Evolutionary conservation across 2,888 invertebrate genomes (phyloP).

Genomic region (Protophormia terraenovae): DNA sequence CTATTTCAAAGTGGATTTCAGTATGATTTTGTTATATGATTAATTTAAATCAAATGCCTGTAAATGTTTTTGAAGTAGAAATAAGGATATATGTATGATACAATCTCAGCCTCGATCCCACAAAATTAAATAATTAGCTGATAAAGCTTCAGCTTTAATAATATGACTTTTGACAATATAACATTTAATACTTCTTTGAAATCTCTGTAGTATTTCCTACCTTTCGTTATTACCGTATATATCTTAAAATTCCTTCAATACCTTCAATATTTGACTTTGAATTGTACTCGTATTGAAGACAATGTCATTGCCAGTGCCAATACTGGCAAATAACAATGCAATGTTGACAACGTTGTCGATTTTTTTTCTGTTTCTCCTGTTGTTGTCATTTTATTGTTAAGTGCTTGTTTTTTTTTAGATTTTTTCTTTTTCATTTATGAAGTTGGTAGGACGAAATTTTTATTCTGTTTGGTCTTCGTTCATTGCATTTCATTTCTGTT

Average conservation of each 20-base stretch:
- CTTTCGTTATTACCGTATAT: not conserved
- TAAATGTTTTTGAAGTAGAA: too few species aligned
- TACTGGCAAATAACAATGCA: slow-evolving; percentile 63
- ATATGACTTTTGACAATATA: too few species aligned
- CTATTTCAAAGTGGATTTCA: not conserved
- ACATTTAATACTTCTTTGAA: too few species aligned
- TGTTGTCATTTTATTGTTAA: slow-evolving; percentile 59
- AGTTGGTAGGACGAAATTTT: slow-evolving; percentile 52
- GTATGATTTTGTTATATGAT: too few species aligned
- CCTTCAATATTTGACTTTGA: slow-evolving; percentile 57
- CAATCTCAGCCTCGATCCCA: too few species aligned
- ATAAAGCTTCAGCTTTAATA: too few species aligned
- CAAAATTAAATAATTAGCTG: too few species aligned
- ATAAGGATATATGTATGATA: too few species aligned
- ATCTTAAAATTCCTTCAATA: not conserved
- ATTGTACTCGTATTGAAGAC: slow-evolving; percentile 49
- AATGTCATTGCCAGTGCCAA: slow-evolving; percentile 66
- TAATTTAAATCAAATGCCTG: too few species aligned
- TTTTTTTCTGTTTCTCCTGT: too few species aligned
- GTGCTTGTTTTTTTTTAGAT: slow-evolving; percentile 37
- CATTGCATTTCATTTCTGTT: not conserved
- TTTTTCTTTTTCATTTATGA: slow-evolving; percentile 2
- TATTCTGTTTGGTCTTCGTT: slow-evolving; percentile 15
- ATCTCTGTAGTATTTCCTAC: not conserved
- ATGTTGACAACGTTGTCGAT: slow-evolving; percentile 51